Evolutionary conservation across 2,888 invertebrate genomes (phyloP), one percentile per base, ranked within the genome.

Genomic region (Abrostola triplasia): DNA sequence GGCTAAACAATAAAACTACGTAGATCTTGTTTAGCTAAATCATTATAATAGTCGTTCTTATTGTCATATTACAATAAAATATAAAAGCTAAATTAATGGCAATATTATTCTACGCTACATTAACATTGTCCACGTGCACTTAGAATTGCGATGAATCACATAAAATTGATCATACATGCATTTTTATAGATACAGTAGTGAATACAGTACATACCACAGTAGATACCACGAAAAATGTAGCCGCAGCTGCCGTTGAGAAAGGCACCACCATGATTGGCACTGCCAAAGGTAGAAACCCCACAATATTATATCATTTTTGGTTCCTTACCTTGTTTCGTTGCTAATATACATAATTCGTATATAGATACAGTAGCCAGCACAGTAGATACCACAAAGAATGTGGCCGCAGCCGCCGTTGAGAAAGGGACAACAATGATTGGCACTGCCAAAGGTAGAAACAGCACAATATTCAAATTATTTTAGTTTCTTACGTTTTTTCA

Each of bases 241-340:
- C 82, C 0, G 66, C 77, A 5, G 63, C 74, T 6, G 81, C 80
- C 36, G 73, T 84, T 44, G 86, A 84, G 42, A 86, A 83, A 13
- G 81, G 88, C 47, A 79, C 82, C 40, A 68, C 83, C 5, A 69
- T 84, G 53, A 74, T 87, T 59, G 85, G 83, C 44, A 76, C 58
- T 37, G 63, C 61, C 8, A 77, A 77, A 77, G 70, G 67, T 73
- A 66, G 44, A 24, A 11, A 54, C 1, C 51, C 52, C 24, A 24
- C 36, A 12, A 42, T n/a, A 11, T 6, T 42, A 2, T n/a, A 42
- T n/a, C 1, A 6, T 0, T 37, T 9, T 36, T 8, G 1, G 37
- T 8, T 38, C 13, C 5, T 5, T 6, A 10, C 42, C 7, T 49
- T 2, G 8, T 24, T 24, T 24, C 24, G 24, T 24, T 24, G 24